Percentiles rank a stretch among this genome's conserved stretches.
These are phyloP conservation scores for Trichonephila clavipes DNA, from an alignment of 1,140 invertebrate species.

Conservation along the genomic window DNA sequence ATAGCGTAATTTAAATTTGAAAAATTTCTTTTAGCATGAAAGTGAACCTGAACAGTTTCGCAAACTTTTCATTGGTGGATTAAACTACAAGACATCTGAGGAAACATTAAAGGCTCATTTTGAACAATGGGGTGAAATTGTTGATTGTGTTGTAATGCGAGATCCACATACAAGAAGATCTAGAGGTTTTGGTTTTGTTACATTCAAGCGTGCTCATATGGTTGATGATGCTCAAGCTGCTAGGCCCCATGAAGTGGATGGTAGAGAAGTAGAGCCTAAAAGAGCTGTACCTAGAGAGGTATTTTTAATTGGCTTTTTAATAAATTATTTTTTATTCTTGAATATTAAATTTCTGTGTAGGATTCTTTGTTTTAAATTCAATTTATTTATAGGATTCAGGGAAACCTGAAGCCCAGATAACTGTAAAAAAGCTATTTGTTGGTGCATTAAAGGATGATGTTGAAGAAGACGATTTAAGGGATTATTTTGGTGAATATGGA, in stretches of 20 bases:
- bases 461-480: conserved; percentile 91
- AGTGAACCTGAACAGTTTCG: conserved; percentile 91
- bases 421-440: conserved; percentile 97
- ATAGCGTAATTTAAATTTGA: too few relatives aligned
- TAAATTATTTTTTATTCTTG: too few relatives aligned
- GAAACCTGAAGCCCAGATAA: conserved; percentile 93
- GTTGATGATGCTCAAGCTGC: conserved; percentile 96
- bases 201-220: conserved; percentile 93
- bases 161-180: conserved; percentile 94
- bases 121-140: conserved; percentile 97
- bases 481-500: conserved; percentile 91
- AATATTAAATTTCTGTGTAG: too few relatives aligned
- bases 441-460: conserved; percentile 93
- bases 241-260: conserved; percentile 90
- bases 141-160: conserved; percentile 99
- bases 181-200: conserved; percentile 98
- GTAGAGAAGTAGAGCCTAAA: conserved; percentile 96
- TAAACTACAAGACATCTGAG: conserved; percentile 97
- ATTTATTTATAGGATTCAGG: conserved; percentile 87
- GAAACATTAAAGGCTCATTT: conserved; percentile 95
- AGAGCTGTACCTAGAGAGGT: conserved; percentile 93
- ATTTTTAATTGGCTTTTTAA: conserved; percentile 43
- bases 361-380: background rate
- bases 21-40: conserved; percentile 56
- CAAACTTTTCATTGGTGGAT: conserved; percentile 98